phyloP scores from a whole-genome alignment of 2,888 invertebrate genomes.

The Trichogramma dendrolimi region DNA sequence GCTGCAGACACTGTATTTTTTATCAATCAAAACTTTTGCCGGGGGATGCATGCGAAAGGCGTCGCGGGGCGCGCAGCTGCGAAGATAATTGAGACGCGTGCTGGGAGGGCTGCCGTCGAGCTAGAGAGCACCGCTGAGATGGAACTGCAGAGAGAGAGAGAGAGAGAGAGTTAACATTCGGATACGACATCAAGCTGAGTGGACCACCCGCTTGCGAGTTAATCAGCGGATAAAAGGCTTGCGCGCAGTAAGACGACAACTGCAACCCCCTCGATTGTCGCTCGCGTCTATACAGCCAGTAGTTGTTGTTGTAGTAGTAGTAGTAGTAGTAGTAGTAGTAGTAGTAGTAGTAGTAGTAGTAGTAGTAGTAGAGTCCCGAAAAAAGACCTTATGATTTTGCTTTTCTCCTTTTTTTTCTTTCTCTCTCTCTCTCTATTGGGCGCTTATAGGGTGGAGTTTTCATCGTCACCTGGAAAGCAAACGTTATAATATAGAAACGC shows the following conservation, averaged over 20 bases:
- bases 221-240: constrained; percentile 20
- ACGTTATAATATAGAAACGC: too few relatives aligned
- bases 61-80: too few relatives aligned
- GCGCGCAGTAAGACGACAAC: not conserved
- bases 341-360: not conserved
- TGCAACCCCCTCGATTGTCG: constrained; percentile 1
- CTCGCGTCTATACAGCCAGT: constrained; percentile 10
- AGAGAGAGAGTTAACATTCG: too few relatives aligned
- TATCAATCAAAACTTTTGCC: too few relatives aligned
- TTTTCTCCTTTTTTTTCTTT: not conserved
- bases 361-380: not conserved
- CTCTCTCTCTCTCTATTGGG: constrained; percentile 5
- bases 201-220: not conserved
- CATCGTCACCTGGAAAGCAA: too few relatives aligned
- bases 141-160: too few relatives aligned
- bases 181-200: too few relatives aligned
- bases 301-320: not conserved
- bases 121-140: too few relatives aligned
- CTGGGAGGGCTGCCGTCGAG: too few relatives aligned
- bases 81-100: too few relatives aligned
- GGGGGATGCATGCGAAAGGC: too few relatives aligned
- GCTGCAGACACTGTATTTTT: too few relatives aligned
- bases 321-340: not conserved
- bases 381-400: constrained; percentile 2
- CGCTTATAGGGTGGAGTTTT: not conserved